Conservation (phyloP, 2,888 invertebrate genomes). For the Oscheius myriophilus region DNA sequence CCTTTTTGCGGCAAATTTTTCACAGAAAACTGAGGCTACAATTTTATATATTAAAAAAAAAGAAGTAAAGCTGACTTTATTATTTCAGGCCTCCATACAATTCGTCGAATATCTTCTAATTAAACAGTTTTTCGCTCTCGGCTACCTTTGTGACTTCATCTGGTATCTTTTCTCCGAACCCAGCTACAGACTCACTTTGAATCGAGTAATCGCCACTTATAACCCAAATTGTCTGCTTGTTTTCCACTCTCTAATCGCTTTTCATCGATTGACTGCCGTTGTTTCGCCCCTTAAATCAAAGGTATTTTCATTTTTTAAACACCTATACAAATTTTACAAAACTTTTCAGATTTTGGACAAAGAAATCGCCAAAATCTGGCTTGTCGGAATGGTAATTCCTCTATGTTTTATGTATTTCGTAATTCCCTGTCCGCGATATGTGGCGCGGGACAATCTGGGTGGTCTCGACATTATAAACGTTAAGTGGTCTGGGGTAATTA, state of each 20-base stretch:
- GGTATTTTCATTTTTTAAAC: constrained; percentile 4
- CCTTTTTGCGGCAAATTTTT: too few species aligned
- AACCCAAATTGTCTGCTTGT: constrained; percentile 42
- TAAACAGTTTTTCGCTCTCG: constrained; percentile 22
- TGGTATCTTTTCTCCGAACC: constrained; percentile 30
- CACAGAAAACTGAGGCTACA: too few species aligned
- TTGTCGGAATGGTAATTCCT: constrained; percentile 28
- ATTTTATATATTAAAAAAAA: too few species aligned
- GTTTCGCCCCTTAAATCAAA: constrained; percentile 33
- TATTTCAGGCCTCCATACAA: constrained; percentile 6
- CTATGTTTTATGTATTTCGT: constrained; percentile 45
- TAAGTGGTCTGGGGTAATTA: not conserved
- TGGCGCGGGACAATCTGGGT: not conserved
- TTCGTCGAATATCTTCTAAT: constrained; percentile 17
- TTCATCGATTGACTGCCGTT: constrained; percentile 35
- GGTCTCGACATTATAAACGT: constrained; percentile 14
- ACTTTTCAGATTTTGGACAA: constrained; percentile 37
- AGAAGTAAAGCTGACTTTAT: too few species aligned
- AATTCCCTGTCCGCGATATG: constrained; percentile 17
- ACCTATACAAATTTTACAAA: too few species aligned
- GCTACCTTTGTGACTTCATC: constrained; percentile 36
- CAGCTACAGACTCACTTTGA: constrained; percentile 35
- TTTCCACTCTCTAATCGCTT: constrained; percentile 36
- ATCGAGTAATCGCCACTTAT: constrained; percentile 39
- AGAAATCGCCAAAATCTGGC: constrained; percentile 25